Evolutionary conservation across 1,140 invertebrate species (phyloP), one percentile per base, ranked within the genome.

Genomic region (Mercenaria mercenaria): DNA sequence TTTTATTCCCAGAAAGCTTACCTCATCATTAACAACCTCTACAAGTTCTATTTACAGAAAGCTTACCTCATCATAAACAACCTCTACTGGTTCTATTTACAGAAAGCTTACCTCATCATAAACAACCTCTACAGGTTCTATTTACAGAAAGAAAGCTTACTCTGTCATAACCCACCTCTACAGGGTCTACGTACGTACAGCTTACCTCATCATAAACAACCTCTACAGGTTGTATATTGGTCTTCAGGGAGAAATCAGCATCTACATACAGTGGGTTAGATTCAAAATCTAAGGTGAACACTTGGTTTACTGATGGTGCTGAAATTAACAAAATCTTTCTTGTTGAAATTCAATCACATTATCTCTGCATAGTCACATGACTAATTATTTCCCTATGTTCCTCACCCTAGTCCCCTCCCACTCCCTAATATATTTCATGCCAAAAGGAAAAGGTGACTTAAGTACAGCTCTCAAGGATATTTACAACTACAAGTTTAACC

Each of bases 181-280:
- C 56, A 59, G 56, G 20, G 3, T 59, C 6, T 59, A 59, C 20
- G 20, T 59, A 10, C 20, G 56, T n/a, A 34, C n/a, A 47, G 18
- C 47, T 43, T 96, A 98, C 98, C 96, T 98, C 97, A 95, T 98
- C 97, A 96, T 98, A 98, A 61, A 97, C 97, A 26, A 98, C 96
- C 96, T 98, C 98, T 10, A 98, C 96, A 29, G 98, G 97, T 94
- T 98, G 97, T 89, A 98, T 95, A 64, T 97, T 97, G 67, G 97
- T 96, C 43, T 97, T 97, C 0, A 98, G 93, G 41, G 97, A 97
- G 93, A 97, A 97, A 93, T 98, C 97, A 77, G 97, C 97, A 90
- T 98, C 97, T 23, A 96, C 96, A 90, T 97, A 97, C 3, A 97
- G 92, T 10, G 98, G 97, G 92, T 97, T 97, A 92, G 97, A 97